A percentile compares a stretch with the other conserved stretches of the same genome.
Evolutionary conservation across 1,140 invertebrate species (phyloP).

Genomic region (Rhizoglyphus robini): DNA sequence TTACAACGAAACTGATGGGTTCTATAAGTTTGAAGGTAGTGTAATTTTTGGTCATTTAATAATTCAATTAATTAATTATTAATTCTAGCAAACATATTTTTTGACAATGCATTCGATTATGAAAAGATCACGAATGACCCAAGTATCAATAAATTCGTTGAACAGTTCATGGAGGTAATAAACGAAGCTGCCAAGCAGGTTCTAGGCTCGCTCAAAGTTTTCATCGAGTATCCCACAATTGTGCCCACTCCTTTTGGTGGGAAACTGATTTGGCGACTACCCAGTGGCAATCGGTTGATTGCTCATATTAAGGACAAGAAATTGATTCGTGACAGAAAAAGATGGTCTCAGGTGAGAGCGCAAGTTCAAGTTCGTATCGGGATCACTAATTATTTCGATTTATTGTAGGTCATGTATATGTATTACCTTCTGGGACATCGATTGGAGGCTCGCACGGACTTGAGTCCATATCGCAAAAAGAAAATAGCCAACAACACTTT

Average conservation of each 20-base stretch:
- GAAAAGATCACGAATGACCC: slow-evolving; percentile 80
- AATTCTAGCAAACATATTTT: slow-evolving; percentile 97
- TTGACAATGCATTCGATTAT: slow-evolving; percentile 96
- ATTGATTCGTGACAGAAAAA: slow-evolving; percentile 59
- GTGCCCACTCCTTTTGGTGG: slow-evolving; percentile 90
- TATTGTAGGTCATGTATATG: slow-evolving; percentile 75
- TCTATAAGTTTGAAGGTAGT: slow-evolving; percentile 45
- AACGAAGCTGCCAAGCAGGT: slow-evolving; percentile 79
- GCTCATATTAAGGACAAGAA: slow-evolving; percentile 93
- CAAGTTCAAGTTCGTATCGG: neutral
- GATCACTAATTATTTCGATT: slow-evolving; percentile 15
- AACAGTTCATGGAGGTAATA: slow-evolving; percentile 73
- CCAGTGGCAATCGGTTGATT: slow-evolving; percentile 94
- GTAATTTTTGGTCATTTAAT: no score
- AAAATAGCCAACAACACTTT: slow-evolving; percentile 93
- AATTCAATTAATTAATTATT: no score
- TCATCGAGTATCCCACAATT: slow-evolving; percentile 74
- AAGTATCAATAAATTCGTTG: slow-evolving; percentile 91
- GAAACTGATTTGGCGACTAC: slow-evolving; percentile 78
- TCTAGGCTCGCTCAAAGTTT: slow-evolving; percentile 57
- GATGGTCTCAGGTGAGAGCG: slow-evolving; percentile 29
- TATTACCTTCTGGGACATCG: slow-evolving; percentile 90
- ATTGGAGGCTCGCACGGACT: slow-evolving; percentile 75
- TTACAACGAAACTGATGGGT: slow-evolving; percentile 46
- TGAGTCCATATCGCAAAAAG: slow-evolving; percentile 81